phyloP scores from a whole-genome alignment of 2,888 invertebrate genomes.

The Eucera pruinosa region DNA sequence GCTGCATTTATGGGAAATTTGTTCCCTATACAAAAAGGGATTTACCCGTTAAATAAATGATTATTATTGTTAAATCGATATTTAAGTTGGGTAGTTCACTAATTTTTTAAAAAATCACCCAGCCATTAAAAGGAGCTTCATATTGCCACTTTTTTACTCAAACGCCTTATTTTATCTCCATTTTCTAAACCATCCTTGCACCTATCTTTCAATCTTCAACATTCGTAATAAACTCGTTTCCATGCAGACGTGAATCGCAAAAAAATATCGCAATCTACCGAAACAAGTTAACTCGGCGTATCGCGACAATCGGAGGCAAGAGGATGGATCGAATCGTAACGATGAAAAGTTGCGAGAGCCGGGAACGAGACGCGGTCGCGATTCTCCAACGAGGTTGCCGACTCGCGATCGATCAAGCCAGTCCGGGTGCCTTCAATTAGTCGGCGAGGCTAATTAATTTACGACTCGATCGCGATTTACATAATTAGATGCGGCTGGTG shows the following conservation, averaged over 20 bases:
- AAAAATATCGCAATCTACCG: background rate
- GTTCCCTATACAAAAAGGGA: too few relatives aligned
- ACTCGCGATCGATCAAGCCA: constrained; percentile 73
- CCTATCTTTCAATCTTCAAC: background rate
- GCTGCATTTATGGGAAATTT: too few relatives aligned
- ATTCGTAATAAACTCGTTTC: background rate
- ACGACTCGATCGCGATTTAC: constrained; percentile 67
- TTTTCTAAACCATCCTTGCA: too few relatives aligned
- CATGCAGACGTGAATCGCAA: background rate
- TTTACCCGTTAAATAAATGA: too few relatives aligned
- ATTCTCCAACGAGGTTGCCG: constrained; percentile 44
- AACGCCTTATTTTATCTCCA: too few relatives aligned
- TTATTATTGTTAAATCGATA: too few relatives aligned
- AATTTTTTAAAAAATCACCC: too few relatives aligned
- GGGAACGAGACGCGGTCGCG: constrained; percentile 27
- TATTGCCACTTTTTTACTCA: too few relatives aligned
- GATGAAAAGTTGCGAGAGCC: constrained; percentile 53
- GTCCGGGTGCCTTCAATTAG: constrained; percentile 70
- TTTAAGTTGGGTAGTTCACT: too few relatives aligned
- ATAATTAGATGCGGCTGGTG: constrained; percentile 65
- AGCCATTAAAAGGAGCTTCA: too few relatives aligned
- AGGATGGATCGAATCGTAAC: too few relatives aligned
- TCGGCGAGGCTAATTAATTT: constrained; percentile 71
- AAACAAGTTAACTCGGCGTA: background rate
- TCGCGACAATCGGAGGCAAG: constrained; percentile 27